These are phyloP conservation scores for Ophion slaviceki DNA, from an alignment of 2,888 invertebrate species.

Conservation along the genomic window DNA sequence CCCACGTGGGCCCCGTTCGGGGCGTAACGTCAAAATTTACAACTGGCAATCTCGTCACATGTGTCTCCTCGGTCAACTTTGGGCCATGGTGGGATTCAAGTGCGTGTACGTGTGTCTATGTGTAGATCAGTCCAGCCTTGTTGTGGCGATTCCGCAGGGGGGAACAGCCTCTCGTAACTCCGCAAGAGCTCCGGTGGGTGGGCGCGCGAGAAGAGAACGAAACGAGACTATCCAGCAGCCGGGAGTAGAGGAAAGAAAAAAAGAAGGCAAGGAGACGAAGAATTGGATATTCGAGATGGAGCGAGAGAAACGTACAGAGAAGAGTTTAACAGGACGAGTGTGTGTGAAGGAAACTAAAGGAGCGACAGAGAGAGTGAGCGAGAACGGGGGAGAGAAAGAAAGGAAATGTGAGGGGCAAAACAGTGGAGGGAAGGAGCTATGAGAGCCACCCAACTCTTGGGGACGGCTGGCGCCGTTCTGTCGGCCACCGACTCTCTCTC, in stretches of 20 bases:
- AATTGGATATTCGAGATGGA: conserved; percentile 42
- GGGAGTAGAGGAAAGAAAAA: conserved; percentile 32
- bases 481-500: conserved; percentile 73
- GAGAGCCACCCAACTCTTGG: conserved; percentile 58
- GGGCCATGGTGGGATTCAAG: not conserved
- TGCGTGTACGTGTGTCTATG: not conserved
- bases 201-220: conserved; percentile 59
- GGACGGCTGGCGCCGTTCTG: conserved; percentile 76
- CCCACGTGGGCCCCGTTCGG: conserved; percentile 10
- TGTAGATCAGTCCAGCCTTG: conserved; percentile 4
- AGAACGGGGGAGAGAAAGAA: not conserved
- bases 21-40: conserved; percentile 18
- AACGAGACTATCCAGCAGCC: conserved; percentile 48
- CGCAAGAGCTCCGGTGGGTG: conserved; percentile 53
- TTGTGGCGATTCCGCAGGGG: conserved; percentile 20
- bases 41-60: conserved; percentile 23
- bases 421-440: conserved; percentile 22
- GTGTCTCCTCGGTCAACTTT: conserved; percentile 20
- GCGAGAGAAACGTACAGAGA: conserved; percentile 63
- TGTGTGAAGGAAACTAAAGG: not conserved
- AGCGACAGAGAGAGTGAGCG: conserved; percentile 2
- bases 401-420: conserved; percentile 18
- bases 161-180: conserved; percentile 47
- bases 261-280: conserved; percentile 44
- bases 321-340: conserved; percentile 9